Evolutionary conservation across 2,888 invertebrate species (phyloP).

Genomic region (Macropis europaea): DNA sequence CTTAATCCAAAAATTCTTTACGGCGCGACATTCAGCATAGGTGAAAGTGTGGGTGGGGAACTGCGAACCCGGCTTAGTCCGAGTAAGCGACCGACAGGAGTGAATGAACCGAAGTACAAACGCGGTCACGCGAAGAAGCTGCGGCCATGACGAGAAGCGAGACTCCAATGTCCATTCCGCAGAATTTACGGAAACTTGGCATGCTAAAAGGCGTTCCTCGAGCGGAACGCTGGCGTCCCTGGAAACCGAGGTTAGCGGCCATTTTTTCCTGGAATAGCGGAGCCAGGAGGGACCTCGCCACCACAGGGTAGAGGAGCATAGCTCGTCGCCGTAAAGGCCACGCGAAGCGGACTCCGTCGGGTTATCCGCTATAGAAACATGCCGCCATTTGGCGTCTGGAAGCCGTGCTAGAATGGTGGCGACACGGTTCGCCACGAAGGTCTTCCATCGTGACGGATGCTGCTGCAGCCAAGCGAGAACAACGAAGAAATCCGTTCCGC

Average conservation of each 20-base stretch:
- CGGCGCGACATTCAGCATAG: too few relatives aligned
- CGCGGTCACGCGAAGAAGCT: neutral
- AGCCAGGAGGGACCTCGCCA: neutral
- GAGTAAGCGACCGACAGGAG: too few relatives aligned
- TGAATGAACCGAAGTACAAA: neutral
- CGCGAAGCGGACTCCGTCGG: slow-evolving; percentile 5
- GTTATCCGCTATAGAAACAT: neutral
- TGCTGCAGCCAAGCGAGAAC: neutral
- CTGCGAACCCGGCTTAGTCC: too few relatives aligned
- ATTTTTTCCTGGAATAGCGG: neutral
- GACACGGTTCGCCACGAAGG: slow-evolving; percentile 4
- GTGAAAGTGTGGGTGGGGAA: too few relatives aligned
- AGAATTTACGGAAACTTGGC: neutral
- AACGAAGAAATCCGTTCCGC: neutral
- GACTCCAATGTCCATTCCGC: neutral
- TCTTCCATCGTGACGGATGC: neutral
- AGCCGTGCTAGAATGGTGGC: neutral
- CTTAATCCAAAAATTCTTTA: too few relatives aligned
- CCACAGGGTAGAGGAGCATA: neutral
- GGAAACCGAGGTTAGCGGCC: neutral
- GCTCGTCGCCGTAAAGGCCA: neutral
- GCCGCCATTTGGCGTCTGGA: neutral
- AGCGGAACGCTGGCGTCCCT: neutral
- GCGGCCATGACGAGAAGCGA: neutral
- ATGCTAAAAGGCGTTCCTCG: neutral